Conservation (phyloP, 2,797 vertebrate genomes). For the Apogon hyalosoma region DNA sequence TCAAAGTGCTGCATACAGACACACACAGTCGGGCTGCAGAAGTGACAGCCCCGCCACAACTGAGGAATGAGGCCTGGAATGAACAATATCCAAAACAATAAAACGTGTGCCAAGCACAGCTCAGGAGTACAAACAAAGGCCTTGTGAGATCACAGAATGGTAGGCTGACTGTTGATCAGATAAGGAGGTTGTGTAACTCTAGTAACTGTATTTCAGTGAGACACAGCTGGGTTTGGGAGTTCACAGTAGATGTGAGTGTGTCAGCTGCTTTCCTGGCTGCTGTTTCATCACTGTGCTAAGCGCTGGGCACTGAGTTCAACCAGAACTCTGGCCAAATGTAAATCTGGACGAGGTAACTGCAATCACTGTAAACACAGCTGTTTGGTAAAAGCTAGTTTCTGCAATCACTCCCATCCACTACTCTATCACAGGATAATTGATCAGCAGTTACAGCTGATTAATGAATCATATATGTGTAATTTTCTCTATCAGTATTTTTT, state of each 20-base stretch:
- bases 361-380: conserved; percentile 7
- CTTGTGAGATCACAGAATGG: conserved; percentile 6
- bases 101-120: background rate
- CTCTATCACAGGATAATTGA: background rate
- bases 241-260: conserved; percentile 15
- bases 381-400: background rate
- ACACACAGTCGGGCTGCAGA: conserved; percentile 8
- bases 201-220: conserved; percentile 20
- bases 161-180: conserved; percentile 37
- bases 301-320: conserved; percentile 39
- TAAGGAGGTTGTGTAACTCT: conserved; percentile 41
- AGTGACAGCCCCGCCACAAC: conserved; percentile 3
- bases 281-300: conserved; percentile 43
- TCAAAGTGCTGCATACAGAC: conserved; percentile 6
- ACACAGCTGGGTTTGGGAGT: conserved; percentile 34
- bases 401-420: background rate
- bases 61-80: conserved; percentile 21
- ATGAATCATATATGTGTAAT: too few relatives aligned
- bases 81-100: conserved; percentile 18
- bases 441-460: too few relatives aligned
- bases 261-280: conserved; percentile 46
- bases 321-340: conserved; percentile 19
- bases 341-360: conserved; percentile 14
- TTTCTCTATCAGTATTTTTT: too few relatives aligned
- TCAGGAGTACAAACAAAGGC: conserved; percentile 2